phyloP scores from a whole-genome alignment of 2,113 vertebrate species.

The Callionymus lyra region DNA sequence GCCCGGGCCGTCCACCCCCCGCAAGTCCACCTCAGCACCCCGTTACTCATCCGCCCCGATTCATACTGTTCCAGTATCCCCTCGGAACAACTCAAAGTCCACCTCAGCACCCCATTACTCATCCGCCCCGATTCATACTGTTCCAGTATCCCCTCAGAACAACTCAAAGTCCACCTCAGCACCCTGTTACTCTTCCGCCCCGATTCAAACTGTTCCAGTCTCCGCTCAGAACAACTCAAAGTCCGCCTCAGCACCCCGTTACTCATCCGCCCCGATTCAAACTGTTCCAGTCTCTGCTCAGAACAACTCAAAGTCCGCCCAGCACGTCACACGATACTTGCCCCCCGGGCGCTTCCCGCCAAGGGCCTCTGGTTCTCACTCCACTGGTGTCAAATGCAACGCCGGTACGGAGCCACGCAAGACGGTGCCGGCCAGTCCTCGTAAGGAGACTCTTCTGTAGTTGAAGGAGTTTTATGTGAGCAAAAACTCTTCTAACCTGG shows the following conservation, averaged over 20 bases:
- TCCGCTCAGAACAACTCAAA: constrained; percentile 8
- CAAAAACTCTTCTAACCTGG: constrained; percentile 1
- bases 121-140: constrained; percentile 1
- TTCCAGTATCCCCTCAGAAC: too few relatives aligned
- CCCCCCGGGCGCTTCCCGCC: constrained; percentile 10
- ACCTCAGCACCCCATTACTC: background rate
- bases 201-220: background rate
- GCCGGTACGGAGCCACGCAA: constrained; percentile 35
- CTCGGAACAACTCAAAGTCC: too few relatives aligned
- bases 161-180: too few relatives aligned
- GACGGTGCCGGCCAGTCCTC: constrained; percentile 32
- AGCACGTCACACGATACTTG: constrained; percentile 3
- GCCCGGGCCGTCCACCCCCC: constrained; percentile 13
- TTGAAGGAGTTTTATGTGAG: constrained; percentile 49
- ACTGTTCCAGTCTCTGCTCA: background rate
- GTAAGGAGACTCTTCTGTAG: constrained; percentile 63
- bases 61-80: too few relatives aligned
- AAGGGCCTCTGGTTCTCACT: constrained; percentile 4
- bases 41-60: background rate
- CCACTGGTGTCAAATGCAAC: constrained; percentile 14
- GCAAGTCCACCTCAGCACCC: constrained; percentile 2
- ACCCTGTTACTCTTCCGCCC: too few relatives aligned
- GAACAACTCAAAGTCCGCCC: constrained; percentile 10
- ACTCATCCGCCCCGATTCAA: too few relatives aligned
- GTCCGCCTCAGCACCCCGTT: background rate